These are phyloP conservation scores for Dasypus novemcinctus DNA, from an alignment of 2,113 vertebrate genomes.

Conservation along the genomic window DNA sequence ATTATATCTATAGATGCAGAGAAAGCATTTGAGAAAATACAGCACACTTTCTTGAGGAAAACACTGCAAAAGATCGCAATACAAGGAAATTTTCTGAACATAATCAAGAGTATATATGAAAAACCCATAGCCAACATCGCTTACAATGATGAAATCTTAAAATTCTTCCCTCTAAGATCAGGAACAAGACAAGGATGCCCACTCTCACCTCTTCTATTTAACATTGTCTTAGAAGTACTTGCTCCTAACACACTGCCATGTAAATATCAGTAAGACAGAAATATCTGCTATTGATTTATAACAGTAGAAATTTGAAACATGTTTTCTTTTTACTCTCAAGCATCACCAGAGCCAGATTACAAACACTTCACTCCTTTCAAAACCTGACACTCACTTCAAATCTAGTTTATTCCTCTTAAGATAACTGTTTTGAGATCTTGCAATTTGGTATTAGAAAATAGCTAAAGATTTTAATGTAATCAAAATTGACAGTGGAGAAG, in stretches of 20 bases:
- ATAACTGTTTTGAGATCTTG: neutral
- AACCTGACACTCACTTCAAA: neutral
- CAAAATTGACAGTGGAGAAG: neutral
- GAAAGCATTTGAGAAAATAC: no score
- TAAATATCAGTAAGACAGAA: constrained; percentile 28
- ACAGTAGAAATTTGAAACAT: constrained; percentile 32
- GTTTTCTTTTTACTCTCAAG: constrained; percentile 11
- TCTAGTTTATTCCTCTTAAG: neutral
- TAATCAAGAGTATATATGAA: no score
- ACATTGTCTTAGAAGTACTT: no score
- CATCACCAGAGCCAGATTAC: neutral
- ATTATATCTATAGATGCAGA: no score
- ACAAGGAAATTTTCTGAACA: no score
- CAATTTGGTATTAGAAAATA: neutral
- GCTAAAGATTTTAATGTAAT: neutral
- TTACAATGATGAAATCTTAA: no score
- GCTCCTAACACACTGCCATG: neutral
- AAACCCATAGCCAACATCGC: no score
- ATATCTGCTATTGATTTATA: neutral
- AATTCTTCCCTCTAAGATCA: no score
- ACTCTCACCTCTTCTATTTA: no score
- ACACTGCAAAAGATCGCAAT: no score
- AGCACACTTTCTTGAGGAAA: no score
- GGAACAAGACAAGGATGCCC: no score
- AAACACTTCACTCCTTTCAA: constrained; percentile 35